Evolutionary conservation across 1,140 invertebrate genomes (phyloP).

Genomic region (Drosophila nebulosa): DNA sequence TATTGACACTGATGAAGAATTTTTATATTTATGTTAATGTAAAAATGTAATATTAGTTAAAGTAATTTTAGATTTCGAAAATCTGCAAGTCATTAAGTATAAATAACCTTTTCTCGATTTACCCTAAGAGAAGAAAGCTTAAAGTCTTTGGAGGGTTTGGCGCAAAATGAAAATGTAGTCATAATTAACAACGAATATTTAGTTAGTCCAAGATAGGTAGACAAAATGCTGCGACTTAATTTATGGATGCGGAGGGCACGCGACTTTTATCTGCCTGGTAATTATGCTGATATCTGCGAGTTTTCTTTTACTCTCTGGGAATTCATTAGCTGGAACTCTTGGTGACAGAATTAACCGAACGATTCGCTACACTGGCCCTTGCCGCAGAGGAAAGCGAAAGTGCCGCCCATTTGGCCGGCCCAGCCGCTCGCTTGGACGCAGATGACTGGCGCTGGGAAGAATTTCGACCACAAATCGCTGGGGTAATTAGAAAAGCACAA

Average conservation of each 20-base stretch:
- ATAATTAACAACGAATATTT: slow-evolving; percentile 55
- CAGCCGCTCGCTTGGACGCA: slow-evolving; percentile 56
- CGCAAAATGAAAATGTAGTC: slow-evolving; percentile 49
- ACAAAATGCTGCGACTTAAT: slow-evolving; percentile 46
- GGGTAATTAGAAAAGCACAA: slow-evolving; percentile 72
- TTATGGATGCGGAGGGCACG: slow-evolving; percentile 50
- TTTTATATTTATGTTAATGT: too few relatives aligned
- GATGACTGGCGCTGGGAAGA: slow-evolving; percentile 74
- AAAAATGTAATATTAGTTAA: background rate
- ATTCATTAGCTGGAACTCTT: slow-evolving; percentile 47
- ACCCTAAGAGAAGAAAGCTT: slow-evolving; percentile 24
- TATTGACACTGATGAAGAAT: too few relatives aligned
- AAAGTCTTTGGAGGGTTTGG: slow-evolving; percentile 6
- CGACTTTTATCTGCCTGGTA: slow-evolving; percentile 56
- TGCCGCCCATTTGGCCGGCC: slow-evolving; percentile 49
- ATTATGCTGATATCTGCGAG: slow-evolving; percentile 51
- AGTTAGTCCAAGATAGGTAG: slow-evolving; percentile 37
- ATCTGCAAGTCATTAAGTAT: slow-evolving; percentile 8
- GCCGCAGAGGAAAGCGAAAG: slow-evolving; percentile 68
- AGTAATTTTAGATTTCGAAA: slow-evolving; percentile 29
- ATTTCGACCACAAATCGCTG: slow-evolving; percentile 76
- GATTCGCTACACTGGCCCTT: slow-evolving; percentile 47
- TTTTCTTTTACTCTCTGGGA: slow-evolving; percentile 48
- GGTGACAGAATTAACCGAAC: slow-evolving; percentile 63
- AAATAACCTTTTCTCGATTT: slow-evolving; percentile 37